Conservation (phyloP, 1,140 invertebrate genomes). For the Scylla paramamosain region DNA sequence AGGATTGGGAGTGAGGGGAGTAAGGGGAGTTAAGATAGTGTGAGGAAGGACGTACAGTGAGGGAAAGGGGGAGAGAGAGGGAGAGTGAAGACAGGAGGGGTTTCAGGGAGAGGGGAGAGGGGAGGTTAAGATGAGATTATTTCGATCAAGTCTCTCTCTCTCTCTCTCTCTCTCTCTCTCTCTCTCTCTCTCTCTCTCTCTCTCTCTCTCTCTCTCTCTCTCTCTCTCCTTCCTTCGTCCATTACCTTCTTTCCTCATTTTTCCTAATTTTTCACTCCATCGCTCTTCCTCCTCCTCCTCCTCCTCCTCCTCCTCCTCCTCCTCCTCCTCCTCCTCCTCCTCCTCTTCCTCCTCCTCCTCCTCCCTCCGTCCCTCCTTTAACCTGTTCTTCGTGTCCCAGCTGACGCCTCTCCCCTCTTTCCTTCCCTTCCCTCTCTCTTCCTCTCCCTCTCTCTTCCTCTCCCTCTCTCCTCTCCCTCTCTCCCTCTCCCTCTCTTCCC, state of each 20-base stretch:
- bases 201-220: too few relatives aligned
- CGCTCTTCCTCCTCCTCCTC: neutral
- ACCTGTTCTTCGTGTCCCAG: neutral
- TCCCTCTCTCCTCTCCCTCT: neutral
- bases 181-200: neutral
- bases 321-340: neutral
- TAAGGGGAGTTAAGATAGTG: too few relatives aligned
- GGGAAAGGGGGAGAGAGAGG: neutral
- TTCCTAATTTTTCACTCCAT: neutral
- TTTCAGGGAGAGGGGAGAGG: neutral
- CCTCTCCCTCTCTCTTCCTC: neutral
- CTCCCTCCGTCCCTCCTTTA: neutral
- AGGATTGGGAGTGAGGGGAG: too few relatives aligned
- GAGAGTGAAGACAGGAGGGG: neutral
- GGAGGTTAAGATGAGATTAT: neutral
- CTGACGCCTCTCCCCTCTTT: neutral
- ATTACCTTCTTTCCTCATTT: neutral
- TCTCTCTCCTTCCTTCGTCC: neutral
- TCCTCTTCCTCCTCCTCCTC: neutral
- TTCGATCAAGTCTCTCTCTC: neutral
- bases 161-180: neutral
- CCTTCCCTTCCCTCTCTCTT: neutral
- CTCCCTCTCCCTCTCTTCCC: neutral
- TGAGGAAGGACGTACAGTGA: neutral
- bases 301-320: neutral